phyloP scores from a whole-genome alignment of 2,888 invertebrate species.

The Marasmarcha lunaedactyla region DNA sequence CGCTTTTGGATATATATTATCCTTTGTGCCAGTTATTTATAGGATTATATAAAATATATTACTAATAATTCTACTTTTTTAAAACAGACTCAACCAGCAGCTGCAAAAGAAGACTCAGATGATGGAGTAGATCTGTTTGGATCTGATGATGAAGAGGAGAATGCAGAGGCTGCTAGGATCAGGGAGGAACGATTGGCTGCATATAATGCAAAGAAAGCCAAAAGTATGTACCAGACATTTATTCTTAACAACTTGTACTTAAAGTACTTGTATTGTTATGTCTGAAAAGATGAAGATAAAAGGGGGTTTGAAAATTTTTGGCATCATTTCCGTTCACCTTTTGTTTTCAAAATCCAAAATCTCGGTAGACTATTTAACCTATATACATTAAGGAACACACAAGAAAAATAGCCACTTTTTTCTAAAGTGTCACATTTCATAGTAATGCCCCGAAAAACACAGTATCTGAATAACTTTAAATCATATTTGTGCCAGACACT shows the following conservation, averaged over 20 bases:
- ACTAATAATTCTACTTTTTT: conserved; percentile 7
- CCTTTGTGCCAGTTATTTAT: no score
- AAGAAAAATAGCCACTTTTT: no score
- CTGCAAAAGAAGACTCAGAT: conserved; percentile 68
- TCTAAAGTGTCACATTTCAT: no score
- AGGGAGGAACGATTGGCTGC: conserved; percentile 88
- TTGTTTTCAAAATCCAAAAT: no score
- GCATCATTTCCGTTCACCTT: no score
- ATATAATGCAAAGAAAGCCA: conserved; percentile 92
- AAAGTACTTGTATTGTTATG: conserved; percentile 4
- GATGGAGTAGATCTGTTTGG: conserved; percentile 86
- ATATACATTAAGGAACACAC: no score
- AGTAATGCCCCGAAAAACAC: no score
- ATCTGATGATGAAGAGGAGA: conserved; percentile 84
- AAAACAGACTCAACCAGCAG: conserved; percentile 30
- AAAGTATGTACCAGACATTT: conserved; percentile 69
- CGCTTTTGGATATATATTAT: no score
- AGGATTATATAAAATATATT: neutral
- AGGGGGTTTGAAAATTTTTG: no score
- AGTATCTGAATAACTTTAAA: no score
- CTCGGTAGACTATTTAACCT: no score
- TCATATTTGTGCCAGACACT: no score
- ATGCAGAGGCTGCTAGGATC: conserved; percentile 79
- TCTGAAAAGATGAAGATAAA: neutral
- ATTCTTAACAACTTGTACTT: conserved; percentile 7